Percentiles rank a stretch among this genome's conserved stretches.
Evolutionary conservation across 2,797 vertebrate species (phyloP).

Genomic region (Sebastes matsubarae): DNA sequence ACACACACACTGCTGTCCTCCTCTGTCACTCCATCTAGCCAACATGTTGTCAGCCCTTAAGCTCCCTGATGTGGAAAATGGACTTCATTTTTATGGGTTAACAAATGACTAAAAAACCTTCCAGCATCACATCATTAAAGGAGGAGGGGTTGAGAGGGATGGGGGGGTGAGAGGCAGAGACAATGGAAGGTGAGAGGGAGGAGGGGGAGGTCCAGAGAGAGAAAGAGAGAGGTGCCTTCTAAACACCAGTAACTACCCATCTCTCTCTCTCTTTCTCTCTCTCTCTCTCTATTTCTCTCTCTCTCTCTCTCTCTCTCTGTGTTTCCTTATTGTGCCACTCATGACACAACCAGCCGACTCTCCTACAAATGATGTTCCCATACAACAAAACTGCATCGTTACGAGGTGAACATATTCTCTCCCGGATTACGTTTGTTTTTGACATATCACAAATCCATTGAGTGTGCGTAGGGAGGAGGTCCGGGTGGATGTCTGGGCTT

Average conservation of each 20-base stretch:
- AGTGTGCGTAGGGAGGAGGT: neutral
- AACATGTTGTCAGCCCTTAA: neutral
- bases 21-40: neutral
- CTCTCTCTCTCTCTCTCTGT: too few relatives aligned
- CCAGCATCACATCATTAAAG: conserved; percentile 67
- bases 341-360: too few relatives aligned
- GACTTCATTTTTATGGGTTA: neutral
- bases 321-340: too few relatives aligned
- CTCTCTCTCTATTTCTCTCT: neutral
- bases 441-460: neutral
- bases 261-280: neutral
- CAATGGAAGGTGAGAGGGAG: conserved; percentile 9
- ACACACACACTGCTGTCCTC: neutral
- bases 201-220: neutral
- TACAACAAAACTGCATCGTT: neutral
- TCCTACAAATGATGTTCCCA: neutral
- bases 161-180: neutral
- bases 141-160: conserved; percentile 55
- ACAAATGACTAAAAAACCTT: conserved; percentile 23
- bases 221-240: conserved; percentile 16
- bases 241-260: conserved; percentile 34
- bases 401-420: neutral
- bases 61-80: neutral
- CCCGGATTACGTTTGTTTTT: neutral
- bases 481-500: too few relatives aligned